These are phyloP conservation scores for Platysteira castanea DNA, from an alignment of 2,113 vertebrate species.

Conservation along the genomic window DNA sequence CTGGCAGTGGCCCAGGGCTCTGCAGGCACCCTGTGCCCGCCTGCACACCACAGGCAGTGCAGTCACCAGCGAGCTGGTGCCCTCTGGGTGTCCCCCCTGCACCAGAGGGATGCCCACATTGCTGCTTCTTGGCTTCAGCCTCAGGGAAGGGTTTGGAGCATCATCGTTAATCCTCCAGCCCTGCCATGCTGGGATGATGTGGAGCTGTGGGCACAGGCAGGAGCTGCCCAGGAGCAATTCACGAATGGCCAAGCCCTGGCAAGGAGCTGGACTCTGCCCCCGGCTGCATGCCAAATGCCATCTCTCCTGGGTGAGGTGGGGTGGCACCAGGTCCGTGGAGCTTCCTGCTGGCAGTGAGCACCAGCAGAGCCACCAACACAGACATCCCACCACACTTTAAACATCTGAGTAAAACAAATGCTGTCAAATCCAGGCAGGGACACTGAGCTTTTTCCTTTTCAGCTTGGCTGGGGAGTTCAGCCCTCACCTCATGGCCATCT, in stretches of 20 bases:
- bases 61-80: fast-evolving
- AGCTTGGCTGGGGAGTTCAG: background rate
- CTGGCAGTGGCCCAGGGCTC: background rate
- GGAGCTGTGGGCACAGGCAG: background rate
- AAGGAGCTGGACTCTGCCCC: background rate
- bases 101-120: fast-evolving
- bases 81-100: fast-evolving
- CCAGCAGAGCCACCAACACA: background rate
- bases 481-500: background rate
- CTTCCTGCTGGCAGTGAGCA: background rate
- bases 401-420: background rate
- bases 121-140: background rate
- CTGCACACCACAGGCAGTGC: background rate
- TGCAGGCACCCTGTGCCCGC: fast-evolving
- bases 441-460: background rate
- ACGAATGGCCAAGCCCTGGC: background rate
- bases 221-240: background rate
- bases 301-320: background rate
- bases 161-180: background rate
- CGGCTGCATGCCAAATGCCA: fast-evolving
- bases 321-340: background rate
- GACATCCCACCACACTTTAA: fast-evolving
- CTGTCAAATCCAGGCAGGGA: background rate
- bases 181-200: background rate
- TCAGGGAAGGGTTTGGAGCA: background rate